Conservation (phyloP, 2,113 vertebrate genomes). For the Pogona vitticeps region DNA sequence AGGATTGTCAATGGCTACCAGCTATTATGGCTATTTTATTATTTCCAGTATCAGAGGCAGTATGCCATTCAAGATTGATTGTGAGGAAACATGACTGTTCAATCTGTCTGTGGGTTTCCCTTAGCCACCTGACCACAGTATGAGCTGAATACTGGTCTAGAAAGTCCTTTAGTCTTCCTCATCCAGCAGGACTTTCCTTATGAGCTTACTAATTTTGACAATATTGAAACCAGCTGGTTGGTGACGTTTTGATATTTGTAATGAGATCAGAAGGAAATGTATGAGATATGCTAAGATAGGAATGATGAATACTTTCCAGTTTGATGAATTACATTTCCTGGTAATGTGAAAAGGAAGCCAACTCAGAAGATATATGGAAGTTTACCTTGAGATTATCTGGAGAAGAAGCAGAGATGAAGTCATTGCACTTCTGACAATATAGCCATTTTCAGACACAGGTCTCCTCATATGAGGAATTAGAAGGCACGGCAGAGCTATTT, state of each 20-base stretch:
- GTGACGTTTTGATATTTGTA: neutral
- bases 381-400: neutral
- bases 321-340: neutral
- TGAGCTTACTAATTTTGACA: neutral
- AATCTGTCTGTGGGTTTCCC: neutral
- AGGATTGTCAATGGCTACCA: neutral
- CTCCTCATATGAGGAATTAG: neutral
- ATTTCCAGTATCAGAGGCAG: neutral
- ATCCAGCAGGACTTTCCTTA: neutral
- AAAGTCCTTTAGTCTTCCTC: neutral
- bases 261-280: neutral
- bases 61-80: neutral
- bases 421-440: neutral
- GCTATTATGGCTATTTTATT: neutral
- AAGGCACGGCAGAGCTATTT: neutral
- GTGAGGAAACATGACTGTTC: neutral
- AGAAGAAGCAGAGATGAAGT: neutral
- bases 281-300: neutral
- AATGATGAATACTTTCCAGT: neutral
- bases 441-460: neutral
- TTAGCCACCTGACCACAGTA: neutral
- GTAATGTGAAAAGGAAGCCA: neutral
- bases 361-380: neutral
- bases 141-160: neutral
- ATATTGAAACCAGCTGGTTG: neutral